Base-by-base conservation (phyloP, 1,140 invertebrate genomes). In the Papilio glaucus region DNA sequence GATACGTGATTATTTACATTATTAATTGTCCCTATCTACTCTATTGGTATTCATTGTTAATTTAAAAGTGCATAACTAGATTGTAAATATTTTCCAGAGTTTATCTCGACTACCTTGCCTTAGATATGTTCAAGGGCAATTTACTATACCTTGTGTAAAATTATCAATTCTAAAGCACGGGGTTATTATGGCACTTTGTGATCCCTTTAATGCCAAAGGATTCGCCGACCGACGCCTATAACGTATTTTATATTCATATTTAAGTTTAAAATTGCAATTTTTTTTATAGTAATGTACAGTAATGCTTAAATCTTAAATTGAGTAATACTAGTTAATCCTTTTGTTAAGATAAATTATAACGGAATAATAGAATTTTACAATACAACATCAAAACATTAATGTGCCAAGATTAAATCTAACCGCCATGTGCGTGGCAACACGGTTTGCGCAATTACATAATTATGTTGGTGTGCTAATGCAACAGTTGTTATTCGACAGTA, bases 1-100 rank as follows among this genome's bases (percentile, higher is more conserved):
- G 81, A 78, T 72, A 33, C 33, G 9, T 49, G 29, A 53, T 69
- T 69, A 69, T 69, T 69, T 69, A 69, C 67, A 69, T 53, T 65
- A 65, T 53, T 69, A 69, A 53, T 67, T 67, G 39, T 42, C 42
- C 45, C 42, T 69, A 69, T 49, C 42, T 69, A 69, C 18, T 69
- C 67, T 69, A 69, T 69, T 69, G 67, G 67, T 69, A 69, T 69
- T 57, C 49, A 33, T 68, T 29, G 63, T 42, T 67, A 42, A 26
- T 10, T 57, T 57, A 69, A 33, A 41, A 29, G 41, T 69, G 67
- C 67, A 69, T 67, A 65, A 49, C 13, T 33, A 18, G 9, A 37
- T n/a, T 69, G 42, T 21, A 53, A 53, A 69, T 37, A 12, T 29
- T 45, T n/a, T n/a, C 24, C 26, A 67, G 39, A 13, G 21, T 57